A percentile compares a stretch with the other conserved stretches of the same genome.
Conservation (phyloP, 2,113 vertebrate species). For the Abramis brama region DNA sequence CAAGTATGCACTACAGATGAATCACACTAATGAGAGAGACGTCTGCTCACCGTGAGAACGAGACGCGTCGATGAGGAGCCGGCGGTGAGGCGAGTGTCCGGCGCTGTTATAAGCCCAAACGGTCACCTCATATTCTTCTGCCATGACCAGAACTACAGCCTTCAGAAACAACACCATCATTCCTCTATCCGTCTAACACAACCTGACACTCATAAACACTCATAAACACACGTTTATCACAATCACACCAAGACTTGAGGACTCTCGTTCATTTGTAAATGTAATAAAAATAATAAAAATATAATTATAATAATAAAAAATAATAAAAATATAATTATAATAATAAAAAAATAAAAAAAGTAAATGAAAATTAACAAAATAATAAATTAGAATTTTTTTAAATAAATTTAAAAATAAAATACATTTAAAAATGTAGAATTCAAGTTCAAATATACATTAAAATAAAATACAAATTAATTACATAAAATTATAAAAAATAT, state of each 20-base stretch:
- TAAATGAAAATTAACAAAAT: too few species aligned
- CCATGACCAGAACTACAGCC: not conserved
- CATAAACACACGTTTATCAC: not conserved
- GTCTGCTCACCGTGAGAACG: conserved; percentile 31
- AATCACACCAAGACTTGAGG: not conserved
- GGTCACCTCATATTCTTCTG: conserved; percentile 40
- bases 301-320: too few species aligned
- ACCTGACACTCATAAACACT: not conserved
- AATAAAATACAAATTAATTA: not conserved
- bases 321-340: too few species aligned
- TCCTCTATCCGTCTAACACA: not conserved
- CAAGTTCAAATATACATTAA: too few species aligned
- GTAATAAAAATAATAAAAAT: not conserved
- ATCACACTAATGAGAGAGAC: not conserved
- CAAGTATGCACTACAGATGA: too few species aligned
- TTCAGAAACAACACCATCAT: not conserved
- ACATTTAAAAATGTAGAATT: not conserved
- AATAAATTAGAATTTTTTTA: too few species aligned
- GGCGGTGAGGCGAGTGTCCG: conserved; percentile 41
- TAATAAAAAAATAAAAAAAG: too few species aligned
- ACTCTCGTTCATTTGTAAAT: not conserved
- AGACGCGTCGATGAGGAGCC: not conserved
- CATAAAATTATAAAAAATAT: too few species aligned
- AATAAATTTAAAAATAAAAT: too few species aligned
- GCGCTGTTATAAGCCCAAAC: conserved; percentile 45